Conservation (phyloP, 2,888 invertebrate genomes). For the Macrostomum cliftonense region DNA sequence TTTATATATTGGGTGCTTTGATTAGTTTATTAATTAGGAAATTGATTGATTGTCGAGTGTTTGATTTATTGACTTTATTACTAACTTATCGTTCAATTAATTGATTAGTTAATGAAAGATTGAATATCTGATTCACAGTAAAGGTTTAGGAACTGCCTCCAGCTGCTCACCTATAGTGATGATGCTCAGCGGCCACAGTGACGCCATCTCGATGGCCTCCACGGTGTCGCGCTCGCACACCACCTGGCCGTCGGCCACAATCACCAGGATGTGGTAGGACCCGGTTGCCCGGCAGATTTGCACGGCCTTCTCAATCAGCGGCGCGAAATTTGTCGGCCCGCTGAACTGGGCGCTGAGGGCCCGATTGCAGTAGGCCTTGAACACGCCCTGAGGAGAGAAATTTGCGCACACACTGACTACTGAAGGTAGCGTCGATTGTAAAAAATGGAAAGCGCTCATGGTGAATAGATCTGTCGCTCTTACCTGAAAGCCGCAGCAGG, state of each 20-base stretch:
- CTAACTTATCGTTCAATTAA: too few species aligned
- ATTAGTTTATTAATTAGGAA: too few species aligned
- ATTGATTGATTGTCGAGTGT: too few species aligned
- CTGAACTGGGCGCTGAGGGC: constrained; percentile 38
- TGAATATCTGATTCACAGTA: too few species aligned
- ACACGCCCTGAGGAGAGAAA: constrained; percentile 35
- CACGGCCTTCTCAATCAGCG: constrained; percentile 40
- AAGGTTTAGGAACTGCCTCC: too few species aligned
- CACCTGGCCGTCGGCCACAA: constrained; percentile 42
- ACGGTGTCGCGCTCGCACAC: constrained; percentile 38
- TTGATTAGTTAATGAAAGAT: too few species aligned
- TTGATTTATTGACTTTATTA: too few species aligned
- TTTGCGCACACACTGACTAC: too few species aligned
- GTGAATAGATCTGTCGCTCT: too few species aligned
- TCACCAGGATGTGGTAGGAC: constrained; percentile 41
- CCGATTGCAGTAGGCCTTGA: constrained; percentile 37
- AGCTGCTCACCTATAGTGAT: constrained; percentile 39
- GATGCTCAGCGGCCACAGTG: constrained; percentile 40
- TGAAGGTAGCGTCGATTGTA: too few species aligned
- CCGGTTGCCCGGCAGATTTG: constrained; percentile 35
- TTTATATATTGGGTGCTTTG: too few species aligned
- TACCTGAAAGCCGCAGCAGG: constrained; percentile 14
- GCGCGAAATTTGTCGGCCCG: constrained; percentile 43
- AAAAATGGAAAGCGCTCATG: too few species aligned
- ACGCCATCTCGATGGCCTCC: constrained; percentile 41